These are phyloP conservation scores for Nemotelus nigrinus DNA, from an alignment of 2,888 invertebrate species.

Conservation along the genomic window DNA sequence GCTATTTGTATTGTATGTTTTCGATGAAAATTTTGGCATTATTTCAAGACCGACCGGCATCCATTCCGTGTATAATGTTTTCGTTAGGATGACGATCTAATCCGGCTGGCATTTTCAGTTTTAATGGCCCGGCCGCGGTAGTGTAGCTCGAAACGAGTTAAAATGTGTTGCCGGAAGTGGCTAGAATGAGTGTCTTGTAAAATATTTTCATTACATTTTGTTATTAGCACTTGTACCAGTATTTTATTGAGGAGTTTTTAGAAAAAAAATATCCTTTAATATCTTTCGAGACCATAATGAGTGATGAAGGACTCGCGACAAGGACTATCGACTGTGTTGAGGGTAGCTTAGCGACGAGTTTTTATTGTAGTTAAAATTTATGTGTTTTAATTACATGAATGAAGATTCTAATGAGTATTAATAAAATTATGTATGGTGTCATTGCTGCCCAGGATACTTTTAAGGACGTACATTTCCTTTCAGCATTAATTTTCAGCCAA, in stretches of 20 bases:
- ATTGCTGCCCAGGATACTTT: too few relatives aligned
- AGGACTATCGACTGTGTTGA: neutral
- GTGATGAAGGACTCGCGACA: neutral
- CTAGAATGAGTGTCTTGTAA: neutral
- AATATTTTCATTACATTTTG: conserved; percentile 21
- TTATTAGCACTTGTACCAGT: conserved; percentile 5
- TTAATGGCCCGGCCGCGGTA: neutral
- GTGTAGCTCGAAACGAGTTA: neutral
- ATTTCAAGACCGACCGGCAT: neutral
- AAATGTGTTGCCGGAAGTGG: neutral
- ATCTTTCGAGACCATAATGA: neutral
- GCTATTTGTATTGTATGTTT: conserved; percentile 15
- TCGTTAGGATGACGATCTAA: neutral
- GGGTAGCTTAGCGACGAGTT: neutral
- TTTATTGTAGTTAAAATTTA: conserved; percentile 1
- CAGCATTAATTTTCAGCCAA: too few relatives aligned
- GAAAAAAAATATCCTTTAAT: conserved; percentile 9
- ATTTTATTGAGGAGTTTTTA: conserved; percentile 5
- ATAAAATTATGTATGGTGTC: too few relatives aligned
- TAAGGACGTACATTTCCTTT: too few relatives aligned
- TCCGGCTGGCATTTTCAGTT: neutral
- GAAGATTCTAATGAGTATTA: neutral
- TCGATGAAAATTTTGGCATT: neutral
- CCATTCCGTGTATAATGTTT: neutral
- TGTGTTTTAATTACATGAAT: neutral